phyloP scores from a whole-genome alignment of 2,113 vertebrate species.

The Calyptomena viridis region DNA sequence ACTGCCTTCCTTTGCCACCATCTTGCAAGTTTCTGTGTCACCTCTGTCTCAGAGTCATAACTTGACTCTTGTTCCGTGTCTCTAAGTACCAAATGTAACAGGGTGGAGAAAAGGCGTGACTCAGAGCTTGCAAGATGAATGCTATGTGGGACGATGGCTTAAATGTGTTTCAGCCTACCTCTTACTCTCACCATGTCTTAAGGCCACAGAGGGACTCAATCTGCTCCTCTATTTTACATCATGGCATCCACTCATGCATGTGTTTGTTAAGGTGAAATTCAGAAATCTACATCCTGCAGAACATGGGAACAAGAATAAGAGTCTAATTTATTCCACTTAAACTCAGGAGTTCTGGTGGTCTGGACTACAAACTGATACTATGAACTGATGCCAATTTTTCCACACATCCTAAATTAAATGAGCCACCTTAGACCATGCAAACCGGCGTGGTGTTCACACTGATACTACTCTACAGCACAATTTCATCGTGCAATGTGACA shows the following conservation, averaged over 20 bases:
- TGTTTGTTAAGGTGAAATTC: not conserved
- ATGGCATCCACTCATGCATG: not conserved
- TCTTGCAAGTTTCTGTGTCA: not conserved
- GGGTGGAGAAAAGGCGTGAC: not conserved
- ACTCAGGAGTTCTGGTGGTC: not conserved
- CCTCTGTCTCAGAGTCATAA: not conserved
- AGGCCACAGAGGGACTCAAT: not conserved
- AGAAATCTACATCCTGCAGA: not conserved
- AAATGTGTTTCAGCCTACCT: not conserved
- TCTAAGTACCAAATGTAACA: not conserved
- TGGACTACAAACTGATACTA: not conserved
- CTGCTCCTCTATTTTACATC: not conserved
- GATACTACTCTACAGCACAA: too few species aligned
- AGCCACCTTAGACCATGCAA: not conserved
- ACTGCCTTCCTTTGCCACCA: accelerated
- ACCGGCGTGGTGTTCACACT: not conserved
- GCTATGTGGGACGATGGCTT: not conserved
- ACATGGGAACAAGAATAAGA: not conserved
- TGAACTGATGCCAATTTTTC: not conserved
- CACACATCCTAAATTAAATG: not conserved
- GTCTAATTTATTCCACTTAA: not conserved
- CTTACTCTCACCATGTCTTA: not conserved
- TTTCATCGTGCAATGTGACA: not conserved
- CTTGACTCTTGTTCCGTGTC: not conserved
- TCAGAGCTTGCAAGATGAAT: not conserved